Conservation (phyloP, 2,888 invertebrate genomes). For the Clitarchus hookeri region DNA sequence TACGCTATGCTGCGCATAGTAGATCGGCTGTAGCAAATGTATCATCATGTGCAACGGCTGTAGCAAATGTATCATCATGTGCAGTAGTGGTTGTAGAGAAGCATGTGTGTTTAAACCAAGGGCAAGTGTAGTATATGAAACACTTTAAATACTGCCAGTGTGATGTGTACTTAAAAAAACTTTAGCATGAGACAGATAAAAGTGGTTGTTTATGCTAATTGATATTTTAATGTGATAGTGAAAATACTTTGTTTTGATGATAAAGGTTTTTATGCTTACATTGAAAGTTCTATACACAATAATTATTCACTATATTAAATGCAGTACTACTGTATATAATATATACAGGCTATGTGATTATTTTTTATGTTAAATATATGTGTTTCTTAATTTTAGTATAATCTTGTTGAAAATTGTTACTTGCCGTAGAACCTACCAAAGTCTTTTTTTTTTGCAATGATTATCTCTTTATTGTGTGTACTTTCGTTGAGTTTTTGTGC, state of each 20-base stretch:
- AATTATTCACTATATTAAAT: background rate
- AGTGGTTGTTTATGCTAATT: background rate
- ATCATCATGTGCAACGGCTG: background rate
- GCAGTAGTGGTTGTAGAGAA: background rate
- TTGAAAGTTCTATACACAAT: background rate
- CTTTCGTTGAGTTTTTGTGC: too few species aligned
- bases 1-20: background rate
- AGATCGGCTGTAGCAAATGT: background rate
- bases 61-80: background rate
- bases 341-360: background rate
- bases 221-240: background rate
- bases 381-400: background rate
- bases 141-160: background rate
- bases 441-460: too few species aligned
- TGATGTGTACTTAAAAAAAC: background rate
- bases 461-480: too few species aligned
- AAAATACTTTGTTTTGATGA: background rate
- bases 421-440: too few species aligned
- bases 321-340: background rate
- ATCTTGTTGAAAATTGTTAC: too few species aligned
- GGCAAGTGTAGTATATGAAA: background rate
- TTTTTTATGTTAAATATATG: background rate
- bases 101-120: constrained; percentile 6
- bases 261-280: background rate
- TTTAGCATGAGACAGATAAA: background rate